These are phyloP conservation scores for Onychomys leucogaster DNA, from an alignment of 2,797 vertebrate genomes.

Conservation along the genomic window DNA sequence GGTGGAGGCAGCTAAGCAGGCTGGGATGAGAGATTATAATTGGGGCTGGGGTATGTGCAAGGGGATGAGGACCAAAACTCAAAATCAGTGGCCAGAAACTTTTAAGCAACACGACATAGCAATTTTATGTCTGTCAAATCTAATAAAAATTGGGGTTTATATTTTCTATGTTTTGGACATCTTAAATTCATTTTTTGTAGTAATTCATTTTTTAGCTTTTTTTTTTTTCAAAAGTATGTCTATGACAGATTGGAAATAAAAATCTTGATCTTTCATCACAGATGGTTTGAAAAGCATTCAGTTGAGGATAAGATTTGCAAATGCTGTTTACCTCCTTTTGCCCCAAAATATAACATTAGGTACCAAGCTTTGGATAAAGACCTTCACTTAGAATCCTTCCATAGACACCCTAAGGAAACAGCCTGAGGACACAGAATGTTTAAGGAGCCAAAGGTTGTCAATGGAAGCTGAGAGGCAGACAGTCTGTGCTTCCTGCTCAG, in stretches of 20 bases:
- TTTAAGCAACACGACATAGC: conserved; percentile 40
- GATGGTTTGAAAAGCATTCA: conserved; percentile 82
- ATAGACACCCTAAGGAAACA: conserved; percentile 8
- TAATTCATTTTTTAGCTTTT: conserved; percentile 80
- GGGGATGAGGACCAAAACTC: neutral
- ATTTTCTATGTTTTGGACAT: conserved; percentile 70
- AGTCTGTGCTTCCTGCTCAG: conserved; percentile 26
- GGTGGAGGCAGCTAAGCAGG: neutral
- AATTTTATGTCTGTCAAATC: conserved; percentile 64
- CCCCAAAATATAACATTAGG: conserved; percentile 65
- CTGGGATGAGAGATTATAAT: neutral
- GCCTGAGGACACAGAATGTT: neutral
- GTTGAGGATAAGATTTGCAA: conserved; percentile 77
- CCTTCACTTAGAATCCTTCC: conserved; percentile 31
- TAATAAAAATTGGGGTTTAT: conserved; percentile 59
- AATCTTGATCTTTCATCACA: conserved; percentile 83
- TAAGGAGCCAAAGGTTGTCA: conserved; percentile 8
- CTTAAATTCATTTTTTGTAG: conserved; percentile 76
- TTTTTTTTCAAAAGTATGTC: conserved; percentile 74
- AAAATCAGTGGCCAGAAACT: conserved; percentile 55
- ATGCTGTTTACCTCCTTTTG: conserved; percentile 80
- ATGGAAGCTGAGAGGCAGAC: neutral
- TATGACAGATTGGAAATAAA: conserved; percentile 83
- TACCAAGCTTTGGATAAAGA: conserved; percentile 69
- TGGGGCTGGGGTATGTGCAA: neutral